Conservation (phyloP, 2,888 invertebrate species). For the Eulithis testata region DNA sequence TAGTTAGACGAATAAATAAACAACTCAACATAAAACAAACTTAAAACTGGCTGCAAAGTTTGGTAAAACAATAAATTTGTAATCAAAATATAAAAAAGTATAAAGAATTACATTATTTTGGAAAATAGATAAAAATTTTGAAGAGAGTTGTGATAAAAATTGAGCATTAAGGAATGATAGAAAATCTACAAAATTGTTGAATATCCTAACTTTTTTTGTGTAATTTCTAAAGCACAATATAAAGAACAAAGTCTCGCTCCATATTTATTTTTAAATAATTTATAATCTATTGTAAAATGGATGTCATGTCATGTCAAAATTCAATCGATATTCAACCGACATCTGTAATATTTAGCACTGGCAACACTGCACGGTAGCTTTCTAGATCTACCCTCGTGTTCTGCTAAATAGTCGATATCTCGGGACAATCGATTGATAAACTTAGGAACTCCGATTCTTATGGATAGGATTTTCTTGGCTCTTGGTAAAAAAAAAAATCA, state of each 20-base stretch:
- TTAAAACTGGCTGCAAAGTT: slow-evolving; percentile 70
- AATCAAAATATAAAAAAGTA: slow-evolving; percentile 31
- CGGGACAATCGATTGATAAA: slow-evolving; percentile 23
- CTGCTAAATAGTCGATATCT: slow-evolving; percentile 60
- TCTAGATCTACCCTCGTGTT: slow-evolving; percentile 59
- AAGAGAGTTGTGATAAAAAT: slow-evolving; percentile 18
- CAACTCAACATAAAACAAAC: slow-evolving; percentile 45
- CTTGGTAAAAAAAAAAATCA: background rate
- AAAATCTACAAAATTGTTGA: slow-evolving; percentile 1
- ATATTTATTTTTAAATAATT: background rate
- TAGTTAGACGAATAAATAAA: slow-evolving; percentile 32
- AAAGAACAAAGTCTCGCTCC: background rate
- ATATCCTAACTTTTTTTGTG: background rate
- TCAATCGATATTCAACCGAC: slow-evolving; percentile 45
- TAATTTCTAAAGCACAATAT: background rate
- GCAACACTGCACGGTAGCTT: slow-evolving; percentile 67
- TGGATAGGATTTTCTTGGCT: background rate
- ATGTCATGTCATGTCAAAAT: slow-evolving; percentile 30
- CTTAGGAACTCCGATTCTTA: slow-evolving; percentile 33
- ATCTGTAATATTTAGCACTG: slow-evolving; percentile 63
- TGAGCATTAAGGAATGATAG: slow-evolving; percentile 36
- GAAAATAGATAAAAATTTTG: background rate
- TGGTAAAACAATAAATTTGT: slow-evolving; percentile 63
- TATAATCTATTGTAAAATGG: slow-evolving; percentile 51
- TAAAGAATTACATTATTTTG: background rate